Conservation (phyloP, 1,140 invertebrate species). For the Caenorhabditis brenneri region DNA sequence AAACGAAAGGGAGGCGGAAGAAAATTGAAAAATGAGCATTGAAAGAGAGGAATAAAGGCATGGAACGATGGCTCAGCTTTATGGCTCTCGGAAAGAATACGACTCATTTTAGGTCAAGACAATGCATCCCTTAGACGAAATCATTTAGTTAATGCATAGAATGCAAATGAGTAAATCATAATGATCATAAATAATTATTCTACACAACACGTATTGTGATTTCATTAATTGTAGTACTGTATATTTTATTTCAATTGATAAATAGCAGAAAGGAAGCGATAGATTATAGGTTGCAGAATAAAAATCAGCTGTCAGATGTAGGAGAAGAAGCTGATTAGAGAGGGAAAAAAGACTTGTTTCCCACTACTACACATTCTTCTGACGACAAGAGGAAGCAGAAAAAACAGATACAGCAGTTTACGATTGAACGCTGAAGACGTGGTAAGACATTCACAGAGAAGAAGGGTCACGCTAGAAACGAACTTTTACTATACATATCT, state of each 20-base stretch:
- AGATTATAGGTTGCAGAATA: neutral
- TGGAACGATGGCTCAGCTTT: neutral
- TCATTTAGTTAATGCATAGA: too few species aligned
- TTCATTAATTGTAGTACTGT: too few species aligned
- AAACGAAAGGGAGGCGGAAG: neutral
- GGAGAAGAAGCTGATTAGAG: constrained; percentile 14
- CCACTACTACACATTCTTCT: neutral
- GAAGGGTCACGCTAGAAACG: neutral
- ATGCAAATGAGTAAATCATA: too few species aligned
- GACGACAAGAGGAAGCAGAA: neutral
- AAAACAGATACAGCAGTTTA: constrained; percentile 15
- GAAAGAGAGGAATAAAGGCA: neutral
- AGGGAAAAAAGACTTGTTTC: constrained; percentile 1
- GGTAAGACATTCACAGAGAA: neutral
- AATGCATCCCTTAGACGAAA: too few species aligned
- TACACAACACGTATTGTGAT: too few species aligned
- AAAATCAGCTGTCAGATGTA: neutral
- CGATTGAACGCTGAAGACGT: constrained; percentile 1
- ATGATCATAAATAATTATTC: too few species aligned
- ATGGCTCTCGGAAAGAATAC: neutral
- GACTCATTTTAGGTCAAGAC: too few species aligned
- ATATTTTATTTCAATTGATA: too few species aligned
- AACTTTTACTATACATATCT: too few species aligned
- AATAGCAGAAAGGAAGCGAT: neutral
- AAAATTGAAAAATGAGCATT: neutral